phyloP scores from a whole-genome alignment of 2,797 vertebrate genomes.

The Propithecus deckenii region DNA sequence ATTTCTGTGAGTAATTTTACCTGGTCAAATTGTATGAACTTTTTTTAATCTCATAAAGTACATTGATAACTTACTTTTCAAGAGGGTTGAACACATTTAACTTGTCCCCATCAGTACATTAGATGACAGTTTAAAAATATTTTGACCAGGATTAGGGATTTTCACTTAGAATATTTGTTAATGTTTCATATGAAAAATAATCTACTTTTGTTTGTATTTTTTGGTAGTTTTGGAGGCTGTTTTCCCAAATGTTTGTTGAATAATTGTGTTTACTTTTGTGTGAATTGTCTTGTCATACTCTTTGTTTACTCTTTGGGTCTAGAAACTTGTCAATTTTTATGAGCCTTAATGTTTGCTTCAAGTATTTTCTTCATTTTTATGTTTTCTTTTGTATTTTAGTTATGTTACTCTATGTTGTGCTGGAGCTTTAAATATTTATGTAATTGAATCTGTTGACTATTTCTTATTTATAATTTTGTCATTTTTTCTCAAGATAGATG shows the following conservation, averaged over 20 bases:
- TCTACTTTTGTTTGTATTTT: neutral
- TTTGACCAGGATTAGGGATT: neutral
- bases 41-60: neutral
- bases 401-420: neutral
- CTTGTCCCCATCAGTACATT: neutral
- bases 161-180: constrained; percentile 35
- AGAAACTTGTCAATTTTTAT: neutral
- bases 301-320: neutral
- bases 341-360: neutral
- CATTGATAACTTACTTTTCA: constrained; percentile 22
- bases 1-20: constrained; percentile 11
- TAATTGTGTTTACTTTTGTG: neutral
- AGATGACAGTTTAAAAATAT: constrained; percentile 19
- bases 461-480: neutral
- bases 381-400: neutral
- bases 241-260: neutral
- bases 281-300: neutral
- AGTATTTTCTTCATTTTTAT: neutral
- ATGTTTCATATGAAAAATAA: neutral
- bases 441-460: constrained; percentile 7
- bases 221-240: neutral
- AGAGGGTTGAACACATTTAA: neutral
- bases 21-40: neutral
- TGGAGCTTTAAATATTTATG: constrained; percentile 38
- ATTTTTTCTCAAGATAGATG: neutral